A percentile compares a stretch with the other conserved stretches of the same genome.
Evolutionary conservation across 2,113 vertebrate species (phyloP).

Genomic region (Paradoxurus hermaphroditus): DNA sequence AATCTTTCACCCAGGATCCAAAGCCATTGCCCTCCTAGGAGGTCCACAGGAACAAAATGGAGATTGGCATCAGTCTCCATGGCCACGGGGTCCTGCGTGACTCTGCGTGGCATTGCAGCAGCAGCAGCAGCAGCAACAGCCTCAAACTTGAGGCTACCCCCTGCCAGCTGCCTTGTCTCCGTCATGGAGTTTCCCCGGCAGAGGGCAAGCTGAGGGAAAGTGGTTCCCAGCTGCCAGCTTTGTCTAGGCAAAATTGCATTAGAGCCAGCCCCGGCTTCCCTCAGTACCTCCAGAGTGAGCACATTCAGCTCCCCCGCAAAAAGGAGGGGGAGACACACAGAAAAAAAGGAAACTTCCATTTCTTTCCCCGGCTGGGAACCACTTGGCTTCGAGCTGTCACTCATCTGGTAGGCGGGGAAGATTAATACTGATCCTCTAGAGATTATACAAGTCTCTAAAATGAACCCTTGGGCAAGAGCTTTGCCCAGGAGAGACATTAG

Average conservation of each 20-base stretch:
- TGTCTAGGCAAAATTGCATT: slow-evolving; percentile 62
- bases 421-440: slow-evolving; percentile 34
- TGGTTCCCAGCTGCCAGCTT: slow-evolving; percentile 66
- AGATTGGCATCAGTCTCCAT: neutral
- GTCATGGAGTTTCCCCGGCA: slow-evolving; percentile 69
- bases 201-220: slow-evolving; percentile 65
- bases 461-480: slow-evolving; percentile 15
- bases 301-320: slow-evolving; percentile 52
- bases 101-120: neutral
- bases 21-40: neutral
- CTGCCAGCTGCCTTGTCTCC: slow-evolving; percentile 50
- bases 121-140: neutral
- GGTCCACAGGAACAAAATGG: neutral
- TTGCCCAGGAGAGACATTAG: neutral
- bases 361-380: slow-evolving; percentile 6
- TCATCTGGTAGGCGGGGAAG: slow-evolving; percentile 8
- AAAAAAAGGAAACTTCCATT: slow-evolving; percentile 55
- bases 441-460: neutral
- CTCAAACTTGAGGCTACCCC: slow-evolving; percentile 13
- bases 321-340: neutral
- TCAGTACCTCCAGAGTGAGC: slow-evolving; percentile 55
- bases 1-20: neutral
- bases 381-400: neutral
- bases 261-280: slow-evolving; percentile 58
- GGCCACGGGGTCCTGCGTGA: neutral